A percentile compares a stretch with the other conserved stretches of the same genome.
phyloP scores from a whole-genome alignment of 1,140 invertebrate species.

The Scaptomyza graminum region DNA sequence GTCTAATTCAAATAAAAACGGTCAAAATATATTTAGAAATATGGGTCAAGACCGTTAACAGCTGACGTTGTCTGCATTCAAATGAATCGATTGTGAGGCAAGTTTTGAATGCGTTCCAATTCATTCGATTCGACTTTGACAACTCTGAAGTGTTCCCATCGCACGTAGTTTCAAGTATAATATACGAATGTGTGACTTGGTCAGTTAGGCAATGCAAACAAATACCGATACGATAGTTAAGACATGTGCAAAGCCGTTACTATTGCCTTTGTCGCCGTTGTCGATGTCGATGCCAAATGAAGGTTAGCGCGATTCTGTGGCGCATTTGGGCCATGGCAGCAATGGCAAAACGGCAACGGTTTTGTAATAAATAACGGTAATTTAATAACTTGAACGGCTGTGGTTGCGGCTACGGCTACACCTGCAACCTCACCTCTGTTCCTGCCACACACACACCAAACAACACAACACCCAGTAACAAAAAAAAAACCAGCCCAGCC shows the following conservation, averaged over 20 bases:
- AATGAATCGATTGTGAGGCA: slow-evolving; percentile 52
- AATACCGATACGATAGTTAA: slow-evolving; percentile 23
- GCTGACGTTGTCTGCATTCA: slow-evolving; percentile 52
- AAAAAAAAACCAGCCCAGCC: slow-evolving; percentile 30
- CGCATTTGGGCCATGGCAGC: slow-evolving; percentile 71
- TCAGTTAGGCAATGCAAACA: slow-evolving; percentile 48
- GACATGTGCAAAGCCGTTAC: slow-evolving; percentile 30
- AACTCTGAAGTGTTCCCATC: slow-evolving; percentile 34
- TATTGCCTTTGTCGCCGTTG: slow-evolving; percentile 14
- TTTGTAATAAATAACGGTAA: slow-evolving; percentile 81
- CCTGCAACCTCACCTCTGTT: slow-evolving; percentile 11
- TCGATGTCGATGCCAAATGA: slow-evolving; percentile 25
- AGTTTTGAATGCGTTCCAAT: slow-evolving; percentile 31
- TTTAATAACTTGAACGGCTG: slow-evolving; percentile 74
- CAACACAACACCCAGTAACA: slow-evolving; percentile 7
- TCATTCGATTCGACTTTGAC: slow-evolving; percentile 34
- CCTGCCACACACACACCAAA: slow-evolving; percentile 41
- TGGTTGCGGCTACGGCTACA: slow-evolving; percentile 55
- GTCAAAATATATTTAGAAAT: slow-evolving; percentile 18
- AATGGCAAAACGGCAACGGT: slow-evolving; percentile 54
- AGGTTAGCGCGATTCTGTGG: slow-evolving; percentile 58
- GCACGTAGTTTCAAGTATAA: slow-evolving; percentile 2
- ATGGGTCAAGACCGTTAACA: slow-evolving; percentile 64
- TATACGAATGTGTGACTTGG: slow-evolving; percentile 11
- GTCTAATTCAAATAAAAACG: slow-evolving; percentile 49